Evolutionary conservation across 2,797 vertebrate genomes (phyloP), one percentile per base, ranked within the genome.

Genomic region (Gallinago stenura): DNA sequence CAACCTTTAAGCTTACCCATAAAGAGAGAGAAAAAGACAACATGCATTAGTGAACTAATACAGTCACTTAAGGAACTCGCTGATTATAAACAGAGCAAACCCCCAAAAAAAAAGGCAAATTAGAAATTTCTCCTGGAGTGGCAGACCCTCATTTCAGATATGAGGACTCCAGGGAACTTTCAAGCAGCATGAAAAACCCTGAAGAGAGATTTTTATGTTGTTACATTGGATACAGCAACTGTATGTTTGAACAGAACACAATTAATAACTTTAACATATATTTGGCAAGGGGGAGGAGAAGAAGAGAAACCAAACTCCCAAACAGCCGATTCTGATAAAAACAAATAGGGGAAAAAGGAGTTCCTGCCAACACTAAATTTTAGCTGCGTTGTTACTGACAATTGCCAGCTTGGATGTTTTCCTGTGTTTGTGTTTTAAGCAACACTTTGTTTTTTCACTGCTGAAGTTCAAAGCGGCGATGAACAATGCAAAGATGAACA

Each of bases 391-490:
- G 77, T 80, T 92, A 84, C 31, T 64, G 51, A 70, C 75, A 89
- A 92, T 66, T 76, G 94, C 35, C 68, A 87, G 83, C 51, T 68
- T 83, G 53, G 91, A 94, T 54, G 64, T 81, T 93, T 93, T 83
- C 64, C 31, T 89, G 64, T n/a, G 64, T 66, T 61, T 73, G 48
- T 68, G 35, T 92, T 73, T 88, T 50, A 73, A 92, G 69, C 71
- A 84, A 54, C 24, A 43, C 21, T 60, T 86, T 30, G 35, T 39
- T n/a, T 87, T 30, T 50, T 33, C 39, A 21, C 79, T 62, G 15
- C 64, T 75, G 2, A 95, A 87, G 88, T 91, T 96, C 91, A 97
- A 94, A 96, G 87, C 84, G 64, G 41, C 39, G 13, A 39, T 39
- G 39, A 39, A 39, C 39, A 39, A 39, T 6, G 12, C 39, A 39